A percentile compares a stretch with the other conserved stretches of the same genome.
These are phyloP conservation scores for Diachasmimorpha longicaudata DNA, from an alignment of 1,140 invertebrate genomes.

Conservation along the genomic window DNA sequence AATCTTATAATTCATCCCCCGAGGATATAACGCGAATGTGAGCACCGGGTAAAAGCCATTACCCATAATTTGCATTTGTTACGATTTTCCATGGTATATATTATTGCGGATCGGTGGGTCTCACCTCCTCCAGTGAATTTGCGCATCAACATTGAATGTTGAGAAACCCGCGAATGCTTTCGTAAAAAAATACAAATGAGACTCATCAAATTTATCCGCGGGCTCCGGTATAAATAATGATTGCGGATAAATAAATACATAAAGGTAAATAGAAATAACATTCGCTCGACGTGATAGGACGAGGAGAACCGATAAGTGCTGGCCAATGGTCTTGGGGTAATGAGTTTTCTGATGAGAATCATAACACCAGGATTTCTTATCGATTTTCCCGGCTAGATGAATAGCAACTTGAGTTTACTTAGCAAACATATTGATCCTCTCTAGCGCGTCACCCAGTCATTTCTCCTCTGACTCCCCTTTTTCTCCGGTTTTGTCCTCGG, in stretches of 20 bases:
- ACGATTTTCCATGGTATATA: not conserved
- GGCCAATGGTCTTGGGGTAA: not conserved
- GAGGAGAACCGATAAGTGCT: not conserved
- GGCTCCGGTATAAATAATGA: not conserved
- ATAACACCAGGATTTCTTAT: not conserved
- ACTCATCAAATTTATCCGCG: not conserved
- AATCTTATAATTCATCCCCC: not conserved
- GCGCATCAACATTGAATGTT: not conserved
- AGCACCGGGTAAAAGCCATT: not conserved
- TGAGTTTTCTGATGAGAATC: constrained; percentile 1
- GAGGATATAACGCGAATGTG: not conserved
- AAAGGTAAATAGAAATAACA: not conserved
- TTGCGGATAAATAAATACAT: not conserved
- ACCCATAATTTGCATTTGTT: not conserved
- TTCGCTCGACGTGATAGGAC: not conserved
- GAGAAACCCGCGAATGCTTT: not conserved
- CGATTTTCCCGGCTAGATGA: not conserved
- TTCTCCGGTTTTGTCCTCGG: not conserved
- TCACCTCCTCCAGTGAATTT: not conserved
- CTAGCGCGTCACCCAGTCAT: not conserved
- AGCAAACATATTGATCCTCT: not conserved
- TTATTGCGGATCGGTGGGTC: not conserved
- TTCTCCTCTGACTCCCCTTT: not conserved
- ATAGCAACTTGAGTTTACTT: not conserved
- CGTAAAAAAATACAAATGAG: no score